Percentiles rank a stretch among this genome's conserved stretches.
phyloP scores from a whole-genome alignment of 2,113 vertebrate genomes.

The Pongo pygmaeus region DNA sequence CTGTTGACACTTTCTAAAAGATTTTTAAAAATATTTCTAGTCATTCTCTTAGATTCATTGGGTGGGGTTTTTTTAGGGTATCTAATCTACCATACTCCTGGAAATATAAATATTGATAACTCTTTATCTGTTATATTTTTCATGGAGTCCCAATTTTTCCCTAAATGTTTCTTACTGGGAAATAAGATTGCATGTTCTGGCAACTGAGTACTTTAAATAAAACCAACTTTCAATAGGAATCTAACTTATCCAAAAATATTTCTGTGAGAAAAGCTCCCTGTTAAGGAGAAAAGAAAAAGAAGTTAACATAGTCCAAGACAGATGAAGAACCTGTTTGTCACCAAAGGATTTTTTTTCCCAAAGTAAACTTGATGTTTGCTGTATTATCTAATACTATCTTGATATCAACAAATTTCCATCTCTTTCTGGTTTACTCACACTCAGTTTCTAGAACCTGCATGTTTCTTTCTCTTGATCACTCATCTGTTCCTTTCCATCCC shows the following conservation, averaged over 20 bases:
- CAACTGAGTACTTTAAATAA: slow-evolving; percentile 1
- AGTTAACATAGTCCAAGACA: not conserved
- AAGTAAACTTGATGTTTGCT: not conserved
- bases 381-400: not conserved
- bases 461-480: not conserved
- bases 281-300: not conserved
- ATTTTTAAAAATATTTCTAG: slow-evolving; percentile 5
- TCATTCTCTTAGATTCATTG: slow-evolving; percentile 2
- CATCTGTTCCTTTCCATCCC: not conserved
- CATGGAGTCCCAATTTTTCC: not conserved
- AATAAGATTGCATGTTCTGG: not conserved
- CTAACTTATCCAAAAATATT: not conserved
- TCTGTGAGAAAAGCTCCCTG: not conserved
- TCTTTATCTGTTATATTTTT: not conserved
- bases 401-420: not conserved
- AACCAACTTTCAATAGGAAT: slow-evolving; percentile 22
- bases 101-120: slow-evolving; percentile 1
- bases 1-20: not conserved
- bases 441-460: not conserved
- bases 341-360: not conserved
- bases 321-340: not conserved
- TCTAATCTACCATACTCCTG: not conserved
- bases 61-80: not conserved
- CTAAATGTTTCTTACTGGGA: slow-evolving; percentile 4
- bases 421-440: not conserved